A percentile compares a stretch with the other conserved stretches of the same genome.
These are phyloP conservation scores for Caenorhabditis afra DNA, from an alignment of 2,888 invertebrate genomes.

Conservation along the genomic window DNA sequence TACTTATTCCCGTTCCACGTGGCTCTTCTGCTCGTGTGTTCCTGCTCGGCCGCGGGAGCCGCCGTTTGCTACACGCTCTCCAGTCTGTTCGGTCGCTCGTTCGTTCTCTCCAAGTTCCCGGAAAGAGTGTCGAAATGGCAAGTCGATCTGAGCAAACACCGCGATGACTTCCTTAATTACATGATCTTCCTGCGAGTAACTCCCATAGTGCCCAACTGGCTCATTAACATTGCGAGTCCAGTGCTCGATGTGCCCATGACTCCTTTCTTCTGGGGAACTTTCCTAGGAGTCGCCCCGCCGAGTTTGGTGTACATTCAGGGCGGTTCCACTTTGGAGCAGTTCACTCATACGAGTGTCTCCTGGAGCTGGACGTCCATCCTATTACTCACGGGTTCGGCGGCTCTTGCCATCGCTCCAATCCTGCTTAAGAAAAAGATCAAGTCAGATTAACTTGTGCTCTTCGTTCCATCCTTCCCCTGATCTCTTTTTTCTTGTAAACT, in stretches of 20 bases:
- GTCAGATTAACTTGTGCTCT: slow-evolving; percentile 37
- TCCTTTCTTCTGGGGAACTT: slow-evolving; percentile 95
- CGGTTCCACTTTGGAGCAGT: slow-evolving; percentile 93
- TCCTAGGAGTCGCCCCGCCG: slow-evolving; percentile 95
- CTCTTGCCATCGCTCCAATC: slow-evolving; percentile 91
- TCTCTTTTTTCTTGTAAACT: neutral
- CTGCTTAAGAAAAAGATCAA: slow-evolving; percentile 83
- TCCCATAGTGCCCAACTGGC: slow-evolving; percentile 98
- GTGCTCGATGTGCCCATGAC: slow-evolving; percentile 94
- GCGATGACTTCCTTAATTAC: slow-evolving; percentile 92
- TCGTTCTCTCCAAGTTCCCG: slow-evolving; percentile 87
- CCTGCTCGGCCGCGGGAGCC: slow-evolving; percentile 95
- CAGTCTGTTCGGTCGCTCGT: slow-evolving; percentile 89
- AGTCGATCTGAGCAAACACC: slow-evolving; percentile 86
- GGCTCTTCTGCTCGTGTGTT: slow-evolving; percentile 88
- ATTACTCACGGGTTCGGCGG: slow-evolving; percentile 87
- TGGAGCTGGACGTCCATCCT: slow-evolving; percentile 68
- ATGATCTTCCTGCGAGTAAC: slow-evolving; percentile 97
- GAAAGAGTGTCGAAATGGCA: slow-evolving; percentile 91
- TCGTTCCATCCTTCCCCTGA: neutral
- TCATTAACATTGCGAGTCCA: slow-evolving; percentile 96
- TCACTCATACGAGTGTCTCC: slow-evolving; percentile 91
- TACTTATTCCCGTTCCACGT: slow-evolving; percentile 94
- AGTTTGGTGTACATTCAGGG: slow-evolving; percentile 98
- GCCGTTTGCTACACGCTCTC: slow-evolving; percentile 95